Base-by-base conservation (phyloP, 2,797 vertebrate genomes). In the Syngnathus acus region DNA sequence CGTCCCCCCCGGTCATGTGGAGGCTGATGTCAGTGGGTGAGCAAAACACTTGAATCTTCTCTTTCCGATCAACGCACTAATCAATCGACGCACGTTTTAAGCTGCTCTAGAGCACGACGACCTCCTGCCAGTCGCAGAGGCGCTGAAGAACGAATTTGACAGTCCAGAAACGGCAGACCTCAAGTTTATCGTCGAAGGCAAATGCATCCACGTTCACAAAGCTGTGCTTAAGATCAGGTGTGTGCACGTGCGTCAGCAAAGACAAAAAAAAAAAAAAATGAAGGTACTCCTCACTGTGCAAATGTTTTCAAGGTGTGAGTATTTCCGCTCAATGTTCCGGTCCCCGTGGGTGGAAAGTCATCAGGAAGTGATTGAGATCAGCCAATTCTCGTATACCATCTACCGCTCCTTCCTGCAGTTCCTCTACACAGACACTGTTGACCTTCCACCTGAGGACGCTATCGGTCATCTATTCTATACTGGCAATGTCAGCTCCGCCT, bases 241-340 rank as follows among this genome's bases (percentile, higher is more conserved):
- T 13, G 10, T 43, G 10, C 1, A 4, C 5, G 42, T 43, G 10
- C 4, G 42, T 43, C 11, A 14, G 11, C 3, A 43, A 11, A 14
- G 10, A 43, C 10, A 13, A 10, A 43, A 43, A 43, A 43, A 10
- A 13, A 3, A 43, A 13, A 43, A 10, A 43, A 43, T 43, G 10
- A 13, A 1, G 42, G 13, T 13, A 14, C 13, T 43, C 42, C 10
- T 43, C 42, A 13, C 42, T 43, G 42, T 4, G 11, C 11, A 43
- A 43, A 43, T 43, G 42, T 43, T 43, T 43, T 98, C 42, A 43
- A 99, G 97, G 87, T 99, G 97, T 83, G 96, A 99, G 76, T 95
- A 99, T 81, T 99, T 99, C 84, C 92, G 96, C 64, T 96, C 94
- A 68, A 99, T 99, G 97, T 99, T 99, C 82, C 96, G 98, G 87